These are phyloP conservation scores for Eretmocerus hayati DNA, from an alignment of 2,888 invertebrate species.

Conservation along the genomic window DNA sequence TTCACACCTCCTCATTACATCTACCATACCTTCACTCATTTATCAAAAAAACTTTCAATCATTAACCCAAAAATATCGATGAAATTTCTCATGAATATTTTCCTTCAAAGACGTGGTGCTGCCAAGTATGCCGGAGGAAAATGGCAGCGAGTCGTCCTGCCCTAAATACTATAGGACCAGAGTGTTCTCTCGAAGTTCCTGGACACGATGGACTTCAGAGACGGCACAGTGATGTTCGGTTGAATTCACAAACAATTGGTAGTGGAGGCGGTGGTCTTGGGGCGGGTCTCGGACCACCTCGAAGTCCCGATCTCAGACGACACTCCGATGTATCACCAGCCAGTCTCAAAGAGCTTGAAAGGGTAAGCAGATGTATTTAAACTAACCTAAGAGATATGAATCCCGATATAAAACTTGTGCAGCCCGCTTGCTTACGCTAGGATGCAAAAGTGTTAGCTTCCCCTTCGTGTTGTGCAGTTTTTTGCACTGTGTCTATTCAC, in stretches of 20 bases:
- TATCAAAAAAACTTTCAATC: too few relatives aligned
- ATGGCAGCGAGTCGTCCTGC: slow-evolving; percentile 67
- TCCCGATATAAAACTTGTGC: too few relatives aligned
- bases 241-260: slow-evolving; percentile 51
- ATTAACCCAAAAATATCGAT: too few relatives aligned
- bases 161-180: slow-evolving; percentile 71
- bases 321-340: slow-evolving; percentile 85
- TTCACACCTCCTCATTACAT: too few relatives aligned
- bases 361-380: slow-evolving; percentile 62
- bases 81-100: too few relatives aligned
- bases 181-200: slow-evolving; percentile 74
- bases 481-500: too few relatives aligned
- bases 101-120: slow-evolving; percentile 77
- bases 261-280: slow-evolving; percentile 46
- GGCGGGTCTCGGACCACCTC: slow-evolving; percentile 70
- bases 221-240: slow-evolving; percentile 71
- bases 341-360: slow-evolving; percentile 80
- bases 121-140: slow-evolving; percentile 82
- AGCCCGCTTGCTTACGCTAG: too few relatives aligned
- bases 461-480: too few relatives aligned
- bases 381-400: too few relatives aligned
- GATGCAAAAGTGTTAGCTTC: too few relatives aligned
- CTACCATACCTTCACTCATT: too few relatives aligned
- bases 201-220: slow-evolving; percentile 71
- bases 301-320: slow-evolving; percentile 72